phyloP scores from a whole-genome alignment of 2,797 vertebrate species.

The Buceros bicornis region DNA sequence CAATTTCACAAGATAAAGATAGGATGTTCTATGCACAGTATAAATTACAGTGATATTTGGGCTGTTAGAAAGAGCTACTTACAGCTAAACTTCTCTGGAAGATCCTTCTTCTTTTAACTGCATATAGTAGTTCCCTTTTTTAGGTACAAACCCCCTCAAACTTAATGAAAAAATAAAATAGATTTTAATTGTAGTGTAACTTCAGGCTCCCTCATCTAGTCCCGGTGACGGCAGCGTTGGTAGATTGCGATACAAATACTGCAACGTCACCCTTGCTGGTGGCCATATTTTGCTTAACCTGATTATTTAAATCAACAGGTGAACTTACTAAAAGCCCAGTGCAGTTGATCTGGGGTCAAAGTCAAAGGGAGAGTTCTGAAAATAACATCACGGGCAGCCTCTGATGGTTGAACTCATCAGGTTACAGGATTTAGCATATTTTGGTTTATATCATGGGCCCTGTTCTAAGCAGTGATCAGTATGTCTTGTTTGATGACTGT shows the following conservation, averaged over 20 bases:
- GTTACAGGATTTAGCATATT: background rate
- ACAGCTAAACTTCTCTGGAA: background rate
- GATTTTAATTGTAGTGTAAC: background rate
- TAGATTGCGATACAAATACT: background rate
- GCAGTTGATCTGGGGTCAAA: background rate
- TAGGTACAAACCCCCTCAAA: background rate
- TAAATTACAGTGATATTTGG: background rate
- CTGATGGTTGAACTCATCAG: background rate
- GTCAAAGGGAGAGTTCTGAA: background rate
- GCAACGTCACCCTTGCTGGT: background rate
- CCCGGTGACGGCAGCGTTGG: background rate
- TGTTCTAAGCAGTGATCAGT: background rate
- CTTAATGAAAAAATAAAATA: background rate
- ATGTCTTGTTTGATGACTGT: background rate
- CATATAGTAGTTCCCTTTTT: background rate
- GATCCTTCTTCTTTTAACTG: background rate
- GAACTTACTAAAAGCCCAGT: background rate
- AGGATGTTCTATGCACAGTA: background rate
- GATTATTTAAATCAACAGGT: background rate
- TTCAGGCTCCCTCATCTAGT: background rate
- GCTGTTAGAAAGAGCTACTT: background rate
- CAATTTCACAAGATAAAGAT: background rate
- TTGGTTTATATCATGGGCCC: background rate
- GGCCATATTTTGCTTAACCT: background rate
- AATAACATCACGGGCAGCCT: background rate